Evolutionary conservation across 1,140 invertebrate genomes (phyloP).

Genomic region (Brachionus koreanus): DNA sequence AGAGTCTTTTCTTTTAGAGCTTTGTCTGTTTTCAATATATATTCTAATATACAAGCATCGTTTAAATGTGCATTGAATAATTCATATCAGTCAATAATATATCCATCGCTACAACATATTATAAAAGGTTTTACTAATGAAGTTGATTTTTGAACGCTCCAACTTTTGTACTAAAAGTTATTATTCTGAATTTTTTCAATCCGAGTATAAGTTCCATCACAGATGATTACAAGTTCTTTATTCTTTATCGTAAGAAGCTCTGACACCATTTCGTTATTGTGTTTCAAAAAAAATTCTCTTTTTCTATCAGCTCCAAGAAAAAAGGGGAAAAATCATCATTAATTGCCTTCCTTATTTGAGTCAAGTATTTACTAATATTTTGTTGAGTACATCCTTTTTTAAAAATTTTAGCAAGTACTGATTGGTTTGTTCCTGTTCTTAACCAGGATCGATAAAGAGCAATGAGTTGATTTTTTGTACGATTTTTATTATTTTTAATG

Average conservation of each 20-base stretch:
- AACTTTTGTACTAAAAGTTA: not conserved
- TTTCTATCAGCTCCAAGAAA: too few species aligned
- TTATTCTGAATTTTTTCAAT: not conserved
- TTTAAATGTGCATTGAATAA: not conserved
- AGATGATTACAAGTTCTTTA: not conserved
- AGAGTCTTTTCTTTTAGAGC: not conserved
- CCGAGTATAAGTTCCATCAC: not conserved
- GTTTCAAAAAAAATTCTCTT: not conserved
- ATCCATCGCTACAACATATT: not conserved
- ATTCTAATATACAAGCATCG: conserved; percentile 5
- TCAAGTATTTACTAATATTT: too few species aligned
- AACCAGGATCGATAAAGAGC: too few species aligned
- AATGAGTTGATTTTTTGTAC: too few species aligned
- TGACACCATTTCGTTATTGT: too few species aligned
- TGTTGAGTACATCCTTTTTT: too few species aligned
- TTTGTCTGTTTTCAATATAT: not conserved
- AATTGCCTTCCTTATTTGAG: too few species aligned
- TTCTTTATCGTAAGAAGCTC: not conserved
- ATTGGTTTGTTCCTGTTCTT: too few species aligned
- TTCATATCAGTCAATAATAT: not conserved
- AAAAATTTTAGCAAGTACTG: too few species aligned
- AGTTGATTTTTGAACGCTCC: not conserved
- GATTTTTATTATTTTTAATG: too few species aligned
- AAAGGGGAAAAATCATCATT: too few species aligned
- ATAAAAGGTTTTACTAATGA: not conserved